These are phyloP conservation scores for Candidula unifasciata DNA, from an alignment of 2,888 invertebrate species.

Conservation along the genomic window DNA sequence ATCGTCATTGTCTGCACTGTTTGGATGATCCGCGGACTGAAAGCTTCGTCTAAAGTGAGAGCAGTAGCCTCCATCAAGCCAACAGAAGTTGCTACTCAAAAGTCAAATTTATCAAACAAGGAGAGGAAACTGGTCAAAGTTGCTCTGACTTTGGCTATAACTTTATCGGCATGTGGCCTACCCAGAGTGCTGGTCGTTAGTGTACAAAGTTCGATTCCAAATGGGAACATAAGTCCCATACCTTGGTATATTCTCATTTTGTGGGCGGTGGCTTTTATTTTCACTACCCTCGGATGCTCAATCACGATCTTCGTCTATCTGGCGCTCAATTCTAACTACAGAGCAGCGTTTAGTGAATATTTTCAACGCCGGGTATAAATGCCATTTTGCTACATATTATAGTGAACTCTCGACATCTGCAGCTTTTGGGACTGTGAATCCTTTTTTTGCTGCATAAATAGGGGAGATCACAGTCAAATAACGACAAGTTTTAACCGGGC, in stretches of 20 bases:
- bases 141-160: background rate
- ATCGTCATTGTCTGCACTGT: no score
- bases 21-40: no score
- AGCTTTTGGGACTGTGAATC: no score
- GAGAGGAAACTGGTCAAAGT: background rate
- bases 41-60: no score
- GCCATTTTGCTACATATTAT: no score
- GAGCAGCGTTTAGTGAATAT: background rate
- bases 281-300: background rate
- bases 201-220: background rate
- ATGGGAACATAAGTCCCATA: background rate
- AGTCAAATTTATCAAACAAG: background rate
- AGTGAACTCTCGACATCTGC: no score
- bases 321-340: background rate
- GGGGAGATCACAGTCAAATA: no score
- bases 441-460: no score
- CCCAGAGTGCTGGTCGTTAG: background rate
- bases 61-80: no score
- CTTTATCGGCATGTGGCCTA: background rate
- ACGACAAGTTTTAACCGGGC: no score
- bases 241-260: background rate
- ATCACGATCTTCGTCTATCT: background rate
- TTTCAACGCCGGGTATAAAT: no score
- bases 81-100: no score
- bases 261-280: background rate